Evolutionary conservation across 2,888 invertebrate genomes (phyloP), one percentile per base, ranked within the genome.

Genomic region (Tipula vernalis): DNA sequence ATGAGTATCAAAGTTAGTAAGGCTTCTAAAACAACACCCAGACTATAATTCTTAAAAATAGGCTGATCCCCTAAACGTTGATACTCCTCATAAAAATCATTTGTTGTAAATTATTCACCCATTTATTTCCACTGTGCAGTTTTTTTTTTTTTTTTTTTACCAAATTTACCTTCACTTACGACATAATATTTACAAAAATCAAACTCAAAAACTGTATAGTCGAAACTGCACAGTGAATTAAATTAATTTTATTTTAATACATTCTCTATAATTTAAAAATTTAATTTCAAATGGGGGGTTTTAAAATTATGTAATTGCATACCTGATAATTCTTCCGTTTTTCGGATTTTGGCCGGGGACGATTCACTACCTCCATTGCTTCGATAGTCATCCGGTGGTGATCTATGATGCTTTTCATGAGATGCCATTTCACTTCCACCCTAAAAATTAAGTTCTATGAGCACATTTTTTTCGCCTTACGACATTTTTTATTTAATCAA

Each of bases 261-360:
- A 84, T 28, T 28, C 28, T 28, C 8, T 36, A 13, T 6, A 39
- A 39, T 84, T 84, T 84, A 84, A 84, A 71, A 71, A 13, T 13
- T 84, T 39, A n/a, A 84, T 39, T 84, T 36, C 41, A 12, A 44
- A 83, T 83, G 39, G 6, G 3, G 13, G n/a, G n/a, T n/a, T n/a
- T n/a, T 51, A 0, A 12, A 18, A 5, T 85, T 28, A n/a, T n/a
- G n/a, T n/a, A 85, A 83, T 15, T 86, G 86, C 44, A 88, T 87
- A 88, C 88, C 88, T 88, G 87, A 71, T 28, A 10, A 83, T 87
- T 88, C 87, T 3, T 87, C 88, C 57, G 87, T 84, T 57, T 87
- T 87, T 4, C 86, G 71, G 36, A 87, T 87, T 87, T 88, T 88
- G 10, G 83, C 85, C 36, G 88, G 88, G 12, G 87, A 83, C 6